Conservation (phyloP, 1,140 invertebrate species). For the Bombus picipes region DNA sequence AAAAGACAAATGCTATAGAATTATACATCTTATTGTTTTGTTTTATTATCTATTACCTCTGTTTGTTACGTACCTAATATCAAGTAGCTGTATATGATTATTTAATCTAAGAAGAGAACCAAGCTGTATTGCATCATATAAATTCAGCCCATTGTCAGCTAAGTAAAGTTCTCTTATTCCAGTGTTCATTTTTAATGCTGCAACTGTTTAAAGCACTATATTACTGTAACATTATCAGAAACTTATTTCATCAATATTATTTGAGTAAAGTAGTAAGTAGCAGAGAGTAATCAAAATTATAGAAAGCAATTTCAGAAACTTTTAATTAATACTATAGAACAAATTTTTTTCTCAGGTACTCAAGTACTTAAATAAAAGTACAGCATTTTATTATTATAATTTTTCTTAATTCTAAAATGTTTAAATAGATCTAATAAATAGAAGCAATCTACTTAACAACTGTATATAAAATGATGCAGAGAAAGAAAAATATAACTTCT, state of each 20-base stretch:
- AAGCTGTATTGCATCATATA: constrained; percentile 90
- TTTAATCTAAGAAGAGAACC: constrained; percentile 88
- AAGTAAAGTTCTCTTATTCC: constrained; percentile 91
- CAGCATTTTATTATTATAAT: neutral
- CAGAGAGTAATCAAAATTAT: neutral
- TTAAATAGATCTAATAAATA: neutral
- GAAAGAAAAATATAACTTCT: neutral
- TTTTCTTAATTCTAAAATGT: neutral
- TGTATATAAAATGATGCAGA: neutral
- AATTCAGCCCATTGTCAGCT: constrained; percentile 90
- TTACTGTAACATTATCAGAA: neutral
- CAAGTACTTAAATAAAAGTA: neutral
- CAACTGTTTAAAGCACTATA: constrained; percentile 83
- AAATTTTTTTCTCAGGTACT: neutral
- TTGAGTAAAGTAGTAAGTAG: no score
- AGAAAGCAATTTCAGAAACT: neutral
- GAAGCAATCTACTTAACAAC: neutral
- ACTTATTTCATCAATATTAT: neutral
- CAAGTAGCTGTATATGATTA: constrained; percentile 88
- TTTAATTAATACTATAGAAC: neutral
- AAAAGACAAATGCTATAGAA: neutral
- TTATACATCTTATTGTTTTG: neutral
- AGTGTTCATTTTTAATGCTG: constrained; percentile 91
- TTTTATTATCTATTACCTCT: neutral
- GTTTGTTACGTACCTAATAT: constrained; percentile 84